phyloP scores from a whole-genome alignment of 2,113 vertebrate genomes.

The Meriones unguiculatus region DNA sequence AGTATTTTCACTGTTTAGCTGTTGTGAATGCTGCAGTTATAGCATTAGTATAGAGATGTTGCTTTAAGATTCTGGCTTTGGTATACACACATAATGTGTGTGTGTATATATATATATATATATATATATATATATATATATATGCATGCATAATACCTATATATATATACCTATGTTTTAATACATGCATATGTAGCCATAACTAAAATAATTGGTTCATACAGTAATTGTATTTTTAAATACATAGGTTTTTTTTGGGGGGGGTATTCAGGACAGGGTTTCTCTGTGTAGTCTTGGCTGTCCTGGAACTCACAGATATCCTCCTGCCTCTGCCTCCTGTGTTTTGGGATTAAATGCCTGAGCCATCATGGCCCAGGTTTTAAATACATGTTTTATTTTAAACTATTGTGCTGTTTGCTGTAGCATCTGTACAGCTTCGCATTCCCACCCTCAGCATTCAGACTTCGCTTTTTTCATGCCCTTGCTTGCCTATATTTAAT shows the following conservation, averaged over 20 bases:
- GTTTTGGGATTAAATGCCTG: neutral
- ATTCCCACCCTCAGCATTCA: neutral
- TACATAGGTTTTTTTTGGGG: neutral
- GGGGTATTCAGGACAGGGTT: no score
- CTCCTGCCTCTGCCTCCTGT: no score
- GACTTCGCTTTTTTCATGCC: neutral
- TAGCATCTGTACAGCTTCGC: neutral
- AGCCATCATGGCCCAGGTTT: neutral
- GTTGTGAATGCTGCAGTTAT: neutral
- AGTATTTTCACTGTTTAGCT: neutral
- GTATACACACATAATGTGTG: neutral
- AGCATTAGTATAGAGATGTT: neutral
- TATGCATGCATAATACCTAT: neutral
- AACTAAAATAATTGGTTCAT: neutral
- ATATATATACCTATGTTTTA: neutral
- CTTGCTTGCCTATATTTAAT: neutral
- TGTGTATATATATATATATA: no score
- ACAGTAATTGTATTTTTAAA: neutral
- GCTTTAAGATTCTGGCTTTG: slow-evolving; percentile 8
- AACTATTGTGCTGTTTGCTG: neutral
- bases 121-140: neutral
- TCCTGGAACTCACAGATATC: no score
- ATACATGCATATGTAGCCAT: neutral
- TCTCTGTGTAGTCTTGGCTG: no score
- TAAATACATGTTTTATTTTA: neutral